Evolutionary conservation across 2,113 vertebrate species (phyloP), one percentile per base, ranked within the genome.

Genomic region (Salvelinus alpinus): DNA sequence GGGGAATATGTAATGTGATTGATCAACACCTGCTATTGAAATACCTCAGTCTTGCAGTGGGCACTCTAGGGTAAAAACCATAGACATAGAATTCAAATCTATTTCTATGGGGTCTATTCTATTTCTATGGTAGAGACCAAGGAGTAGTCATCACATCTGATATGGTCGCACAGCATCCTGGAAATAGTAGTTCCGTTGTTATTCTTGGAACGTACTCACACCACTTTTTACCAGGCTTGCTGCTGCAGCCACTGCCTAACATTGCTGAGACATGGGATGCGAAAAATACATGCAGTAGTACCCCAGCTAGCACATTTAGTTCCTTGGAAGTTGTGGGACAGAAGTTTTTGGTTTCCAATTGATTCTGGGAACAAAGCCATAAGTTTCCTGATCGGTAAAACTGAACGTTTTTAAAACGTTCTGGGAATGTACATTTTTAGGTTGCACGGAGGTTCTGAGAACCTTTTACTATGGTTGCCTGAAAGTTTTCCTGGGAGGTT

Each of bases 191-290:
- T 54, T 54, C 74, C 65, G 54, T 69, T 57, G 27, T 69, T 60
- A 44, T 14, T 13, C 24, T 44, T 13, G 6, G 71, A 44, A 34
- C 65, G 3, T 27, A 66, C 64, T 14, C 64, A 38, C 31, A 44
- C 31, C 12, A 72, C 20, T 72, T 62, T 44, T 66, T 69, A 78
- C 54, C 73, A 84, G 81, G 68, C 44, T 6, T 76, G 80, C 82
- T 54, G 51, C 16, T 54, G 13, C 51, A 54, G 51, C 51, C 51
- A 18, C 51, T 54, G 51, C 12, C 51, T 18, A 54, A 54, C 51
- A 83, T 83, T 88, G 88, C 83, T 83, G 80, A 74, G 74, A 82
- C 38, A 12, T 68, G 78, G 81, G 86, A 82, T 83, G 71, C 57
- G 59, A 74, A 82, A 89, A 84, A 22, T 14, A 70, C 68, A 70